Conservation (phyloP, 2,888 invertebrate genomes). For the Protonemura montana region DNA sequence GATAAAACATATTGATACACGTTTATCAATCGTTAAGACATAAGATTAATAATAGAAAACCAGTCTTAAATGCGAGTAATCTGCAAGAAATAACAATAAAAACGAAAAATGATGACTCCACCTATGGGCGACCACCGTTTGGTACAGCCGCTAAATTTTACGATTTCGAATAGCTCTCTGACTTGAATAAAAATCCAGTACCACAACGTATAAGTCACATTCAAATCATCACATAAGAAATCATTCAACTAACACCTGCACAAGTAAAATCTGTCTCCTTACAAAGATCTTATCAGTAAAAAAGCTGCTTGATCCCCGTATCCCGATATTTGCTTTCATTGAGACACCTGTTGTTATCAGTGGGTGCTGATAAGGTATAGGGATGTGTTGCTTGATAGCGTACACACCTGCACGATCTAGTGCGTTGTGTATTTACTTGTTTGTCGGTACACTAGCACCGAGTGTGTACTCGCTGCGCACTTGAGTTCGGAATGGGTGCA, state of each 20-base stretch:
- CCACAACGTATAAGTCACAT: not conserved
- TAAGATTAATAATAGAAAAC: no score
- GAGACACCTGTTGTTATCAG: not conserved
- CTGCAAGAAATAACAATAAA: no score
- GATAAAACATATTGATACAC: no score
- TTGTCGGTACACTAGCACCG: not conserved
- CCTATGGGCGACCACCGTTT: not conserved
- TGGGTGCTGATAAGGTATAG: not conserved
- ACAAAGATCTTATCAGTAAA: not conserved
- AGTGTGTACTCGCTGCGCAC: no score
- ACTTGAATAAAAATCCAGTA: not conserved
- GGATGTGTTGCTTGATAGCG: not conserved
- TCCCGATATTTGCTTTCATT: not conserved
- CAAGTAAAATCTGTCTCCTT: not conserved
- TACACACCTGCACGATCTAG: not conserved
- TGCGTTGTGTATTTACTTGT: not conserved
- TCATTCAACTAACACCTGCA: not conserved
- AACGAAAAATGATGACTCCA: no score
- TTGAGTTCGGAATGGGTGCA: not conserved
- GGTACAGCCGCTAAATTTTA: not conserved
- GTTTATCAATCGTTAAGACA: no score
- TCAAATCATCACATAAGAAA: not conserved
- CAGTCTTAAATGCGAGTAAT: no score
- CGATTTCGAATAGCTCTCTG: no score
- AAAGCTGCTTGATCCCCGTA: not conserved